Conservation (phyloP, 2,888 invertebrate genomes). For the Pseudococcus viburni region DNA sequence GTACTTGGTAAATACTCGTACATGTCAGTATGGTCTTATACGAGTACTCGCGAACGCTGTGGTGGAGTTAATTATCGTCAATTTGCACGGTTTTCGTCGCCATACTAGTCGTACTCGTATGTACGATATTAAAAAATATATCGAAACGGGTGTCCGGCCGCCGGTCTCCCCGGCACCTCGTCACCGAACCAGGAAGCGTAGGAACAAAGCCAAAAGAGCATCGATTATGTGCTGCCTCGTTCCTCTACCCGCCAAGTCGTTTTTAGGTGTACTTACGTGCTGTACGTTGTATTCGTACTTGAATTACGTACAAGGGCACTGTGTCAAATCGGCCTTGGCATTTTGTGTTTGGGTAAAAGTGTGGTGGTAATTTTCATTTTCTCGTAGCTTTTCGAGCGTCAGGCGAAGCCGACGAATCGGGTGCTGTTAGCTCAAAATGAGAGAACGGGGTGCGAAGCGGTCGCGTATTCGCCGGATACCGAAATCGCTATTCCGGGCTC, state of each 20-base stretch:
- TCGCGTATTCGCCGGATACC: no score
- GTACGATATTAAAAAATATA: background rate
- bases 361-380: slow-evolving; percentile 15
- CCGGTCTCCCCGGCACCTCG: background rate
- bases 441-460: no score
- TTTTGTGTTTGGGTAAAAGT: slow-evolving; percentile 26
- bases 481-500: background rate
- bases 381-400: background rate
- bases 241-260: background rate
- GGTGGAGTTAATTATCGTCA: background rate
- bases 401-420: no score
- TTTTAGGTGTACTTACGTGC: background rate
- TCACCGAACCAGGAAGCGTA: slow-evolving; percentile 48
- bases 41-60: no score
- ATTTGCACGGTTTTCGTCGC: background rate
- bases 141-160: background rate
- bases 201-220: slow-evolving; percentile 47
- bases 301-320: slow-evolving; percentile 55
- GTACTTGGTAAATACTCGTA: background rate
- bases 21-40: background rate
- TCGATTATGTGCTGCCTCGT: slow-evolving; percentile 5
- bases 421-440: no score
- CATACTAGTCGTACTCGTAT: background rate
- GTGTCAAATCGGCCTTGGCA: slow-evolving; percentile 55
- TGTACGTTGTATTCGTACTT: slow-evolving; percentile 38